Conservation (phyloP, 2,888 invertebrate genomes). For the Ormyrus thymus region DNA sequence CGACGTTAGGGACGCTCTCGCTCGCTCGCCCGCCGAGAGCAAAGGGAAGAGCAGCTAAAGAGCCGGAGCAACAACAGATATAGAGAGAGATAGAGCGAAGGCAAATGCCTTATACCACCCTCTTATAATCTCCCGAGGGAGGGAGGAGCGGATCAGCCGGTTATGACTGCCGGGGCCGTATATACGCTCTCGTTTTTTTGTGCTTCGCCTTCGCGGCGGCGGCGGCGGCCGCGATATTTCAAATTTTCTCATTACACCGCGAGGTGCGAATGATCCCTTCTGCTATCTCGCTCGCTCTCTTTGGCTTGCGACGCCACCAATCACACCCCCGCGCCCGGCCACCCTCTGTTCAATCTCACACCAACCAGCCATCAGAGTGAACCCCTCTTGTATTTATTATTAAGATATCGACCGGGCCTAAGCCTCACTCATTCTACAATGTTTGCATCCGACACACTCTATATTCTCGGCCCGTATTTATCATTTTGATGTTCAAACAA, state of each 20-base stretch:
- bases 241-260: constrained; percentile 75
- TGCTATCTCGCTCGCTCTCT: constrained; percentile 56
- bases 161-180: constrained; percentile 66
- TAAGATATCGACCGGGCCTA: constrained; percentile 73
- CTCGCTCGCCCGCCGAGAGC: background rate
- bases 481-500: constrained; percentile 25
- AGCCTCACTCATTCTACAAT: constrained; percentile 66
- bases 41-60: constrained; percentile 38
- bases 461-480: constrained; percentile 32
- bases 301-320: constrained; percentile 60
- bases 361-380: constrained; percentile 69
- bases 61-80: constrained; percentile 12
- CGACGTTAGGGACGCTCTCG: constrained; percentile 53
- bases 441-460: constrained; percentile 53
- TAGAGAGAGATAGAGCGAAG: constrained; percentile 41
- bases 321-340: constrained; percentile 60
- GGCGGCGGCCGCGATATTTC: constrained; percentile 72
- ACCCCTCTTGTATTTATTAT: constrained; percentile 74
- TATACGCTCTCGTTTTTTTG: constrained; percentile 39
- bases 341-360: constrained; percentile 71
- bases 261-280: constrained; percentile 73
- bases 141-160: constrained; percentile 67
- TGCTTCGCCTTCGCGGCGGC: constrained; percentile 45
- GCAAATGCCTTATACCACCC: constrained; percentile 63
- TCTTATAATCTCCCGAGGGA: constrained; percentile 67